Percentiles rank a stretch among this genome's conserved stretches.
Evolutionary conservation across 2,888 invertebrate species (phyloP).

Genomic region (Adelphocoris suturalis): DNA sequence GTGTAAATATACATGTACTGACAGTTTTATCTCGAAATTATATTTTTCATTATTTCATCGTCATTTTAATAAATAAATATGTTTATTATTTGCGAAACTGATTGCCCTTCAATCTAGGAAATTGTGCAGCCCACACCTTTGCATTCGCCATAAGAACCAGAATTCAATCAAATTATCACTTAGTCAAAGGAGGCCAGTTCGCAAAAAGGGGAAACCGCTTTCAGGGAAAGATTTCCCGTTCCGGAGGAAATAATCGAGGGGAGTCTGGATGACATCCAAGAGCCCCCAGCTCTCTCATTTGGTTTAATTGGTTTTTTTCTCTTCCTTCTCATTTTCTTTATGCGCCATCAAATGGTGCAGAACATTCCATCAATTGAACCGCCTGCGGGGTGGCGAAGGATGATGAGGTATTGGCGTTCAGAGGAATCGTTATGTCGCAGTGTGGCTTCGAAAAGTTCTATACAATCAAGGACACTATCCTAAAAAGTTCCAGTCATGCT

Average conservation of each 20-base stretch:
- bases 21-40: too few species aligned
- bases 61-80: too few species aligned
- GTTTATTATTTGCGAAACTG: too few species aligned
- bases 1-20: too few species aligned
- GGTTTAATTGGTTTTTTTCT: constrained; percentile 40
- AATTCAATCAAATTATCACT: neutral
- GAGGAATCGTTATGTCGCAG: constrained; percentile 9
- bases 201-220: constrained; percentile 7
- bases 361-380: constrained; percentile 17
- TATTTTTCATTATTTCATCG: too few species aligned
- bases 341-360: constrained; percentile 19
- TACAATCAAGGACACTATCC: too few species aligned
- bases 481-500: too few species aligned
- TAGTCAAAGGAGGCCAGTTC: neutral
- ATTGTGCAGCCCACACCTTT: too few species aligned
- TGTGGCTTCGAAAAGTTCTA: too few species aligned
- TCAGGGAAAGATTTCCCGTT: constrained; percentile 12
- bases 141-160: neutral
- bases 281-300: constrained; percentile 14
- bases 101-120: too few species aligned
- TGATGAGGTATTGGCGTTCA: neutral
- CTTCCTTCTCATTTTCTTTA: neutral
- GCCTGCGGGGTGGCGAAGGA: neutral
- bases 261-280: constrained; percentile 33
- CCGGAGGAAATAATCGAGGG: constrained; percentile 12